Base-by-base conservation (phyloP, 2,888 invertebrate genomes). In the Arge pagana region DNA sequence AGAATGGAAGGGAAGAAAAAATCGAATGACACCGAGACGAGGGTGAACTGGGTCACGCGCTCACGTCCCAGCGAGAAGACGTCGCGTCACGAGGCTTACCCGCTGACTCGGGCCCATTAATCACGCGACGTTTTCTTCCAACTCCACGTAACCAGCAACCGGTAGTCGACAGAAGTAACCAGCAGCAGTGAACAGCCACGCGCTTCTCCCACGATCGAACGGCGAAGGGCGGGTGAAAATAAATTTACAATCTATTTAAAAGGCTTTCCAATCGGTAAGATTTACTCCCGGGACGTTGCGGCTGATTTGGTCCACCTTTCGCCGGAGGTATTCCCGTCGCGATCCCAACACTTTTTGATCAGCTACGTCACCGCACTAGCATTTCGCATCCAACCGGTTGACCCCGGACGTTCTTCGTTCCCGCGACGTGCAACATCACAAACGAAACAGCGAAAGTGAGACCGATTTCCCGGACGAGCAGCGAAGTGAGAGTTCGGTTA, bases 171-270 rank as follows among this genome's bases (percentile, higher is more conserved):
- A n/a, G n/a, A n/a, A n/a, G n/a, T 33, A 41, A 59, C 58, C 55
- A 55, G 55, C 54, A 35, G 24, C n/a, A 39, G 36, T 7, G 30
- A 39, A 43, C 48, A 43, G 55, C 50, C 50, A 48, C 52, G 45
- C 36, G 53, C 43, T 43, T 45, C 49, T 53, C 54, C 50, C 53
- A 54, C 55, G 28, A 45, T 43, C 40, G 40, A 54, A 53, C 48
- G 30, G 51, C 54, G 49, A 55, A 24, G 45, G 40, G 41, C 53
- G 37, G 40, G 55, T 48, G 55, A 60, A 64, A 61, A 64, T 62
- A 65, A 68, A 64, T 67, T 67, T 66, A 67, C 66, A 68, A 69
- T 70, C 66, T 64, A 60, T 64, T 66, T 71, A 66, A 64, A 65
- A 63, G 64, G 63, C 63, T 62, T 63, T 65, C 60, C 67, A 66